Evolutionary conservation across 2,888 invertebrate species (phyloP), one percentile per base, ranked within the genome.

Genomic region (Arge pagana): DNA sequence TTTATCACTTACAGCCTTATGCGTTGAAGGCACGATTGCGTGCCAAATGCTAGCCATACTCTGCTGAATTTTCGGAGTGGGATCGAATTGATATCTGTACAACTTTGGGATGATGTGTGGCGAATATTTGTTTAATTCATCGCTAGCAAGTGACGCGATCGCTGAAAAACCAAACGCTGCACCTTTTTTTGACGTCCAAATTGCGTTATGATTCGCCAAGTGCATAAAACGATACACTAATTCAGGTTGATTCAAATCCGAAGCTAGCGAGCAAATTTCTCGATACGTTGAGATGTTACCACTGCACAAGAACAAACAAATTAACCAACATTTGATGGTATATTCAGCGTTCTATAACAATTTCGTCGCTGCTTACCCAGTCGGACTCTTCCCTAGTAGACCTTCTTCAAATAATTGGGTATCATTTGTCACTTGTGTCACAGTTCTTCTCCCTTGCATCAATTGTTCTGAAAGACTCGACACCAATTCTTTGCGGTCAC

Each of bases 1-100:
- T 19, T 28, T 37, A 11, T 53, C 28, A 76, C 81, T 80, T 69
- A 93, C 90, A 41, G 89, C 89, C 73, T 91, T 90, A 66, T 88
- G 87, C 3, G 90, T 89, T 67, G 93, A 92, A 11, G 85, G 84
- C 7, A 96, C 94, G 41, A 97, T 82, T 10, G 91, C 89, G 59
- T 89, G 88, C 96, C 96, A 97, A 67, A 97, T 96, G 66, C 90
- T 89, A 43, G 88, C 84, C 95, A 97, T 96, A 11, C 94, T 93
- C 71, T 89, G 86, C 76, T 96, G 95, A 61, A 96, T 90, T 70
- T 89, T 89, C 24, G 92, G 90, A 55, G 92, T 93, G 8, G 96
- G 96, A 77, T 97, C 96, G 77, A 92, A 96, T 71, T 94, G 90
- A 78, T 90, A 90, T 41, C 90, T 83, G 72, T 89, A 95, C 18